Conservation (phyloP, 2,888 invertebrate species). For the Ashinkailepas kermadecensis region DNA sequence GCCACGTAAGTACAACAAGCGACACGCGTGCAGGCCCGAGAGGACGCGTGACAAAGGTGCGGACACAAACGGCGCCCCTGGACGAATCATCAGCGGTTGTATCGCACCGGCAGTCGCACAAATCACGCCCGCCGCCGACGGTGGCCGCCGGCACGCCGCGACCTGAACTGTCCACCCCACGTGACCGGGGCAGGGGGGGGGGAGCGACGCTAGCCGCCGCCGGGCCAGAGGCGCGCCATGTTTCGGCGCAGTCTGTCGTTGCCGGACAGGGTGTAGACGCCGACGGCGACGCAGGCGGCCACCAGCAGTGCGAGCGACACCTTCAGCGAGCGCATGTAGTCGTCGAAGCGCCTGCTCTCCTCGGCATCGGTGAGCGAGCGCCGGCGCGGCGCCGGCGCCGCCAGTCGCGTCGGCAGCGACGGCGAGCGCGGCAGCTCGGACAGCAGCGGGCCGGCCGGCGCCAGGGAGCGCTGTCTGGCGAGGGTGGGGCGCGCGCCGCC, state of each 20-base stretch:
- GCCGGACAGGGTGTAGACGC: not conserved
- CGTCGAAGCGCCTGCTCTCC: slow-evolving; percentile 9
- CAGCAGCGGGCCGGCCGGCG: not conserved
- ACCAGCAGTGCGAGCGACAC: not conserved
- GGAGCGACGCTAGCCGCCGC: not conserved
- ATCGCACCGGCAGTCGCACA: not conserved
- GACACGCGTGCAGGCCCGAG: too few species aligned
- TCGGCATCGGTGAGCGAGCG: not conserved
- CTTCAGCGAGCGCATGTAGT: slow-evolving; percentile 9
- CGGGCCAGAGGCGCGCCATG: not conserved
- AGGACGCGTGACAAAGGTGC: too few species aligned
- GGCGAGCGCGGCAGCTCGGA: slow-evolving; percentile 5
- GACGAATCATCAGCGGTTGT: too few species aligned
- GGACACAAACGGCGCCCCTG: not conserved
- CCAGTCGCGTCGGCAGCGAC: not conserved
- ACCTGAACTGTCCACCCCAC: too few species aligned
- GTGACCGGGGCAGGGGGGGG: too few species aligned
- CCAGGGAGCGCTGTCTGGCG: not conserved
- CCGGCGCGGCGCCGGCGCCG: not conserved
- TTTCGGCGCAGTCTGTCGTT: not conserved
- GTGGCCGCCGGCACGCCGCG: too few species aligned
- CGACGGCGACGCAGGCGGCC: not conserved
- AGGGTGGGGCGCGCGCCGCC: not conserved
- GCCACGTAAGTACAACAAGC: too few species aligned
- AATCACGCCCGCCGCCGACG: not conserved